phyloP scores from a whole-genome alignment of 2,113 vertebrate species.

The Nasalis larvatus region DNA sequence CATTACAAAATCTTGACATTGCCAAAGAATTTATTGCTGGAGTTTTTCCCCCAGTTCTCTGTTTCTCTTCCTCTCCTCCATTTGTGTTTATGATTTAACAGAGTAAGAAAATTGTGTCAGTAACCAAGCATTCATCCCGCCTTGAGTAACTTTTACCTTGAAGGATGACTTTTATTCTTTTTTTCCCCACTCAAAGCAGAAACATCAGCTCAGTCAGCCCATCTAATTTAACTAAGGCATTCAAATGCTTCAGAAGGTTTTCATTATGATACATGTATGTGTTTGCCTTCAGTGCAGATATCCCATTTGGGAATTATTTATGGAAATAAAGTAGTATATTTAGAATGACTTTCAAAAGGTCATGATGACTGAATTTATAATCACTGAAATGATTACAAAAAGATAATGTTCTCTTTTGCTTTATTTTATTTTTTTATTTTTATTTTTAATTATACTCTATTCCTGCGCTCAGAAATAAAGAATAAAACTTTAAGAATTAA shows the following conservation, averaged over 20 bases:
- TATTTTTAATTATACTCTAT: neutral
- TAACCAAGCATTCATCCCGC: neutral
- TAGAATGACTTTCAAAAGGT: neutral
- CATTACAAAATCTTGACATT: neutral
- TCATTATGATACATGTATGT: neutral
- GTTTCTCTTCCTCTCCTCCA: neutral
- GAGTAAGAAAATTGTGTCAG: neutral
- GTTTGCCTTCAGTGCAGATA: neutral
- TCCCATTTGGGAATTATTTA: neutral
- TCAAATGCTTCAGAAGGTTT: neutral
- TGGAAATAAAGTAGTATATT: neutral
- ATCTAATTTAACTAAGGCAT: neutral
- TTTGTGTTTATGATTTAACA: neutral
- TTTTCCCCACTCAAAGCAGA: neutral
- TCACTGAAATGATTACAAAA: neutral
- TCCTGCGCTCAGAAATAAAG: neutral
- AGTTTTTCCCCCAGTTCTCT: accelerated
- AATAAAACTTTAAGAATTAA: neutral
- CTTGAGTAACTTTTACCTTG: neutral
- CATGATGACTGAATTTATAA: neutral
- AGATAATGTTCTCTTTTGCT: neutral
- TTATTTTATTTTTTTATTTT: neutral
- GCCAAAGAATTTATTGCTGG: neutral
- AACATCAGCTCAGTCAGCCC: neutral
- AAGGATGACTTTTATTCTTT: neutral